phyloP scores from a whole-genome alignment of 2,113 vertebrate species.

The Aegotheles bennettii region DNA sequence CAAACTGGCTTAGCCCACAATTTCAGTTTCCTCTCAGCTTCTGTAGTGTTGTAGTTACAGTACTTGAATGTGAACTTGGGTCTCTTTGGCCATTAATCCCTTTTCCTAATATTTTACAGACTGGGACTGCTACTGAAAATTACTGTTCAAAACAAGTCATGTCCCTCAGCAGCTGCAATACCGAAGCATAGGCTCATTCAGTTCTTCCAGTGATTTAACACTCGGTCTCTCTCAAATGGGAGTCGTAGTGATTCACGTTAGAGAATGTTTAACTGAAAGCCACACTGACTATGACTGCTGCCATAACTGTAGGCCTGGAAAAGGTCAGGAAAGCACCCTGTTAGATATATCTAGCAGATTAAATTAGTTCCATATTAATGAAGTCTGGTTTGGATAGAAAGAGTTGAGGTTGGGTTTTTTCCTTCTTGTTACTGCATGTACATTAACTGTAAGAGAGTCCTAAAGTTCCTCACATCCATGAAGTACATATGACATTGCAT shows the following conservation, averaged over 20 bases:
- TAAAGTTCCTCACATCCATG: neutral
- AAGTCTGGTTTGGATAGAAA: neutral
- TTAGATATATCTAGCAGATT: constrained; percentile 10
- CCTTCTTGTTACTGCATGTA: neutral
- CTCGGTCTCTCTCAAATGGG: neutral
- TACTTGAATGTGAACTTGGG: neutral
- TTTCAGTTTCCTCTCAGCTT: neutral
- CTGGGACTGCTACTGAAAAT: neutral
- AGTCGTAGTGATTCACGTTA: constrained; percentile 22
- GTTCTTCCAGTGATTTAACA: constrained; percentile 39
- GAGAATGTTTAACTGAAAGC: constrained; percentile 23
- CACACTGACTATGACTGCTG: neutral
- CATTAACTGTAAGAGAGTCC: neutral
- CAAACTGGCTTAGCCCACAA: neutral
- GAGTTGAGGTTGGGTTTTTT: neutral
- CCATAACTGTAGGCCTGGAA: constrained; percentile 11
- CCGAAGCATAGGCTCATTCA: neutral
- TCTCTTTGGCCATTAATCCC: neutral
- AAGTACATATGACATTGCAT: neutral
- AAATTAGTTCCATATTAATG: neutral
- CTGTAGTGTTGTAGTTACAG: neutral
- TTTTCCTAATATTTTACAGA: neutral
- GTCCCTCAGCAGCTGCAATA: neutral
- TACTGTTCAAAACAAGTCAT: neutral
- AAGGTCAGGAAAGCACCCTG: constrained; percentile 23